phyloP scores from a whole-genome alignment of 2,888 invertebrate species.

The Troilus luridus region DNA sequence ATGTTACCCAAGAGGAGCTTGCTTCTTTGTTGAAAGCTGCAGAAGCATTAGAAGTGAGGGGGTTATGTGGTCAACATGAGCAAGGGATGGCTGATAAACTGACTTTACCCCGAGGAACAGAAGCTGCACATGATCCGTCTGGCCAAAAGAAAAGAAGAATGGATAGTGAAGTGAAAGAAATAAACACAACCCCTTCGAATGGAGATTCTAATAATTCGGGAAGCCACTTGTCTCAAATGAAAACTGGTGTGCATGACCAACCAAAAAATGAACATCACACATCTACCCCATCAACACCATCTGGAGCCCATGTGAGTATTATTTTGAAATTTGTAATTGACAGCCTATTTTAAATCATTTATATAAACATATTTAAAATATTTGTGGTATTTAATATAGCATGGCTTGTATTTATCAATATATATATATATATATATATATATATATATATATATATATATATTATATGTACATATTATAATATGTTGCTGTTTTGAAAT shows the following conservation, averaged over 20 bases:
- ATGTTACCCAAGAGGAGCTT: conserved; percentile 87
- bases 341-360: not conserved
- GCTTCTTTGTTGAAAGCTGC: conserved; percentile 87
- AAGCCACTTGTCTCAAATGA: conserved; percentile 45
- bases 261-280: conserved; percentile 52
- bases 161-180: conserved; percentile 62
- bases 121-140: conserved; percentile 58
- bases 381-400: not conserved
- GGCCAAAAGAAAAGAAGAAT: conserved; percentile 59
- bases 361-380: not conserved
- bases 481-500: not conserved
- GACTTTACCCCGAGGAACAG: conserved; percentile 60
- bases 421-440: too few relatives aligned
- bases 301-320: conserved; percentile 55
- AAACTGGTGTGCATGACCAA: conserved; percentile 53
- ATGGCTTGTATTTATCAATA: not conserved
- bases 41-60: conserved; percentile 86
- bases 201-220: conserved; percentile 54
- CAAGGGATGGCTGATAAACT: conserved; percentile 60
- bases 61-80: conserved; percentile 71
- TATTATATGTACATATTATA: too few relatives aligned
- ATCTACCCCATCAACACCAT: conserved; percentile 55
- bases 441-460: too few relatives aligned
- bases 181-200: conserved; percentile 37
- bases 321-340: not conserved